A percentile compares a stretch with the other conserved stretches of the same genome.
These are phyloP conservation scores for Chymomyza amoena DNA, from an alignment of 2,888 invertebrate species.

Conservation along the genomic window DNA sequence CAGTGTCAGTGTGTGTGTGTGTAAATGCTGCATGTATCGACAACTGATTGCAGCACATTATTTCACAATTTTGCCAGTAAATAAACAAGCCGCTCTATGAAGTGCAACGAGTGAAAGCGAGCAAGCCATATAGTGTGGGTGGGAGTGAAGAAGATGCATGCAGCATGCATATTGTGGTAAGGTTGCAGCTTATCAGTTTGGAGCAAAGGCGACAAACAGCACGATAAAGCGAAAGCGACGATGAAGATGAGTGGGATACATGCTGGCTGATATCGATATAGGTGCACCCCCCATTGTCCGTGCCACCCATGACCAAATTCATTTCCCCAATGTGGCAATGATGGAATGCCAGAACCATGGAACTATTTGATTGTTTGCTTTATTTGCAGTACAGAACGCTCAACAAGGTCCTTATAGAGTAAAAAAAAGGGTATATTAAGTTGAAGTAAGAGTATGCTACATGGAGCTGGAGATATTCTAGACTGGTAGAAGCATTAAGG, in stretches of 20 bases:
- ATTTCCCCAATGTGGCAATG: not conserved
- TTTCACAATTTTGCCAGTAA: slow-evolving; percentile 66
- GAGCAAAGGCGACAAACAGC: slow-evolving; percentile 47
- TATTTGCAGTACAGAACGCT: slow-evolving; percentile 16
- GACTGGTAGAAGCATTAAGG: no score
- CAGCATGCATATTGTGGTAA: slow-evolving; percentile 34
- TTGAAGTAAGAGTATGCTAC: no score
- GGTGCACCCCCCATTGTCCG: not conserved
- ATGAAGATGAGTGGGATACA: not conserved
- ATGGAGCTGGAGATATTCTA: no score
- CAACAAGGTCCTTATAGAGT: no score
- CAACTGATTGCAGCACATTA: slow-evolving; percentile 67
- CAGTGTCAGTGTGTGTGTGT: not conserved
- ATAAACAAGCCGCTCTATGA: slow-evolving; percentile 48
- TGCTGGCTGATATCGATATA: not conserved
- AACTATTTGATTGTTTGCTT: slow-evolving; percentile 40
- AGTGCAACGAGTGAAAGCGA: not conserved
- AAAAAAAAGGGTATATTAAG: no score
- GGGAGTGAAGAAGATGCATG: slow-evolving; percentile 9
- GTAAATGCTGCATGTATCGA: slow-evolving; percentile 49
- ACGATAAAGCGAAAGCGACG: slow-evolving; percentile 36
- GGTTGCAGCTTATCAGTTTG: slow-evolving; percentile 42
- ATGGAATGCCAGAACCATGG: slow-evolving; percentile 21
- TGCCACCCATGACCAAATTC: not conserved
- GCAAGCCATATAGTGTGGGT: not conserved